phyloP scores from a whole-genome alignment of 2,888 invertebrate species.

The Yponomeuta plumbellus region DNA sequence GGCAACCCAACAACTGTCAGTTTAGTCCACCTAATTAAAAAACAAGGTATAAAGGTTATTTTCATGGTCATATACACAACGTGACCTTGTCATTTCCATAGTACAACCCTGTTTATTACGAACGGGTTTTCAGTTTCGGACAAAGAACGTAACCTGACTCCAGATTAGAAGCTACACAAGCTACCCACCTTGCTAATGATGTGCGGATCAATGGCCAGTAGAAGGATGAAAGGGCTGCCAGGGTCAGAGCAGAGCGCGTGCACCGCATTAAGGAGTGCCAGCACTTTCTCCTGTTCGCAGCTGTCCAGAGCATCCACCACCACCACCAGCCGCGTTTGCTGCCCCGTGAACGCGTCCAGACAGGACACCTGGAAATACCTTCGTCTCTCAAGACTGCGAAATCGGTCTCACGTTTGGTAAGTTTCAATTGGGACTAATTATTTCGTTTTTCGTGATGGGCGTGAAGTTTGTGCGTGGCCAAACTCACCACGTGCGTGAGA shows the following conservation, averaged over 20 bases:
- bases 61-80: too few relatives aligned
- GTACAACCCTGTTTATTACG: too few relatives aligned
- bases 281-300: slow-evolving; percentile 97
- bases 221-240: slow-evolving; percentile 95
- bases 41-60: too few relatives aligned
- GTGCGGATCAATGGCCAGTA: slow-evolving; percentile 98
- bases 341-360: slow-evolving; percentile 93
- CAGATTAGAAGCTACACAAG: too few relatives aligned
- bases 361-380: slow-evolving; percentile 81
- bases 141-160: too few relatives aligned
- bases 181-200: slow-evolving; percentile 94
- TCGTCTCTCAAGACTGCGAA: neutral
- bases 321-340: slow-evolving; percentile 95
- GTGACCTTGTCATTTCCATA: too few relatives aligned
- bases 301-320: slow-evolving; percentile 98
- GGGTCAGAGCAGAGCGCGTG: slow-evolving; percentile 96
- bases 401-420: neutral
- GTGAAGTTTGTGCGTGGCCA: too few relatives aligned
- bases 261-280: slow-evolving; percentile 94
- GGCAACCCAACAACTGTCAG: too few relatives aligned
- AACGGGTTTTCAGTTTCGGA: too few relatives aligned
- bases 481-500: neutral
- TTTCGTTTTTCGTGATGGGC: too few relatives aligned
- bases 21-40: too few relatives aligned
- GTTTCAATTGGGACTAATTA: too few relatives aligned